These are phyloP conservation scores for Nomada ferruginata DNA, from an alignment of 2,888 invertebrate species.

Conservation along the genomic window DNA sequence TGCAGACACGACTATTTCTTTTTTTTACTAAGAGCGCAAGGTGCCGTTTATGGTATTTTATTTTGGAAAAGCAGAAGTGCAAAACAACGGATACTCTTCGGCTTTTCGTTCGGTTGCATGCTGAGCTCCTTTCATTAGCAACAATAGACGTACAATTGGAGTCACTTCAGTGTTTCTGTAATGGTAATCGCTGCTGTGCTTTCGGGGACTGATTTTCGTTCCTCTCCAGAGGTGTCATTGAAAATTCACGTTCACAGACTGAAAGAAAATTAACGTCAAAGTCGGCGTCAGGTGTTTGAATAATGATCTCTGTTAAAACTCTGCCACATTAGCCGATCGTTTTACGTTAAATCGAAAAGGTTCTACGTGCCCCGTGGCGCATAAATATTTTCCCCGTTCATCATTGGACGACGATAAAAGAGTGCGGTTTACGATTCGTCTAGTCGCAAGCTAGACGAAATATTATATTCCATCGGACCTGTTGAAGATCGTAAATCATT, in stretches of 20 bases:
- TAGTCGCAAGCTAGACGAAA: slow-evolving; percentile 37
- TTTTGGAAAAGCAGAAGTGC: too few species aligned
- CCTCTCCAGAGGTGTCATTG: too few species aligned
- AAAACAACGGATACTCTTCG: too few species aligned
- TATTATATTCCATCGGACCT: slow-evolving; percentile 32
- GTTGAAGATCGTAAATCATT: slow-evolving; percentile 35
- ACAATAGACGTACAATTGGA: too few species aligned
- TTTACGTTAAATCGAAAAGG: slow-evolving; percentile 7
- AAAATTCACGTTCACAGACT: neutral
- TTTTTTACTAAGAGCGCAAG: too few species aligned
- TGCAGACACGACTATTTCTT: too few species aligned
- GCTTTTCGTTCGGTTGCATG: too few species aligned
- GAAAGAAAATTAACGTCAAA: neutral
- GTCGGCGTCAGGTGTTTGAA: neutral
- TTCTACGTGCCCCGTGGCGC: slow-evolving; percentile 19
- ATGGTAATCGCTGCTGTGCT: too few species aligned
- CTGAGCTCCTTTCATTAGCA: too few species aligned
- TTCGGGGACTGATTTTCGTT: too few species aligned
- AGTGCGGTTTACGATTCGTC: neutral
- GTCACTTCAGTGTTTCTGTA: too few species aligned
- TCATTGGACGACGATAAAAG: slow-evolving; percentile 19
- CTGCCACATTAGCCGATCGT: neutral
- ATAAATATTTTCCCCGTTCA: slow-evolving; percentile 39
- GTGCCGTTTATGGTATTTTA: too few species aligned
- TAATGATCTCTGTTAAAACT: neutral